These are phyloP conservation scores for Nycteola revayana DNA, from an alignment of 2,888 invertebrate species.

Conservation along the genomic window DNA sequence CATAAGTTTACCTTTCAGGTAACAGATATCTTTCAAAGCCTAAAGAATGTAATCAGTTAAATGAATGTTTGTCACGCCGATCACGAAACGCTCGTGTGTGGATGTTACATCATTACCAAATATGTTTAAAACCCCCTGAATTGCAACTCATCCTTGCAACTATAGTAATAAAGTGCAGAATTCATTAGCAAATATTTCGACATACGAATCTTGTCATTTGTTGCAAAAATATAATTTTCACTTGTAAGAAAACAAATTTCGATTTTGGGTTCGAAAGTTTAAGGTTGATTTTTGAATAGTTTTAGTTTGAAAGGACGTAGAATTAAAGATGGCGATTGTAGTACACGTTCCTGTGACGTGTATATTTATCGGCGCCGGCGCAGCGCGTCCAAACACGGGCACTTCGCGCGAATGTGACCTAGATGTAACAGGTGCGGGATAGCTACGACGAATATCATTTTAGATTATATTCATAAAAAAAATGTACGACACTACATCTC, in stretches of 20 bases:
- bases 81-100: slow-evolving; percentile 51
- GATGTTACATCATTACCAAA: slow-evolving; percentile 41
- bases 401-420: slow-evolving; percentile 74
- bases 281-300: slow-evolving; percentile 7
- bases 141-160: slow-evolving; percentile 1
- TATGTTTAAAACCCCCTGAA: slow-evolving; percentile 6
- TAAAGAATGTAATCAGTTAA: slow-evolving; percentile 44
- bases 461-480: too few species aligned
- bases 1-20: too few species aligned
- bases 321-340: slow-evolving; percentile 32
- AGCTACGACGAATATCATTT: slow-evolving; percentile 39
- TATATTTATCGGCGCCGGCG: slow-evolving; percentile 70
- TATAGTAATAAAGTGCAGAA: slow-evolving; percentile 13
- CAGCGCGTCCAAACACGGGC: slow-evolving; percentile 65
- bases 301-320: slow-evolving; percentile 2
- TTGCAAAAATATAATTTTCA: slow-evolving; percentile 8
- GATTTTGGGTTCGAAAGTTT: accelerated
- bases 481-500: too few species aligned
- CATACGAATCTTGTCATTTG: slow-evolving; percentile 27
- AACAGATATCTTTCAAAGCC: slow-evolving; percentile 10
- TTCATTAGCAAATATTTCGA: slow-evolving; percentile 17
- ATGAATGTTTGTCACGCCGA: slow-evolving; percentile 55
- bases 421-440: slow-evolving; percentile 49
- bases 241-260: background rate
- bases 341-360: slow-evolving; percentile 63